Percentiles rank a stretch among this genome's conserved stretches.
Evolutionary conservation across 2,113 vertebrate genomes (phyloP).

Genomic region (Podilymbus podiceps): DNA sequence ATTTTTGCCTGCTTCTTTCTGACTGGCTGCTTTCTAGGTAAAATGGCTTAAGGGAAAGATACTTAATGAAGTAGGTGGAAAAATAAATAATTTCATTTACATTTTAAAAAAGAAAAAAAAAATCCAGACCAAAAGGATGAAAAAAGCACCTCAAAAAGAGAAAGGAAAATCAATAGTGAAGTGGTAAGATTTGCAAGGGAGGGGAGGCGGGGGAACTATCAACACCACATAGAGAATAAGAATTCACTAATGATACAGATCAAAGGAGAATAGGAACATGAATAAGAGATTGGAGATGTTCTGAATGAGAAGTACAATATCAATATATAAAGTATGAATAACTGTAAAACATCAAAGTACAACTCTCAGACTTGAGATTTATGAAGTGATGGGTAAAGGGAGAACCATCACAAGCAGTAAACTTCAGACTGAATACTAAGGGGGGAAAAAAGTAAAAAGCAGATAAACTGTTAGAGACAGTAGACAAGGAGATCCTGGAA

Average conservation of each 20-base stretch:
- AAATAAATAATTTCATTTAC: neutral
- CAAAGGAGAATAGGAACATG: neutral
- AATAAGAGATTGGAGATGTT: neutral
- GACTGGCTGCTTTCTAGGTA: neutral
- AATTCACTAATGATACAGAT: conserved; percentile 9
- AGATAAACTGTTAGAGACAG: neutral
- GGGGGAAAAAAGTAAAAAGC: neutral
- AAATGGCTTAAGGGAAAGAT: neutral
- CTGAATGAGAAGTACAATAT: conserved; percentile 23
- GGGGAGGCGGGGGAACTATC: neutral
- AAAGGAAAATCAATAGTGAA: conserved; percentile 3
- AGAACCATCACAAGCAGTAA: neutral
- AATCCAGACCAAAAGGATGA: neutral
- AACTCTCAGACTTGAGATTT: neutral
- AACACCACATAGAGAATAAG: neutral
- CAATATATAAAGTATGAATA: conserved; percentile 3
- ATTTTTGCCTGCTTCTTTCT: neutral
- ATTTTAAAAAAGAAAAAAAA: neutral
- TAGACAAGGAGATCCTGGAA: neutral
- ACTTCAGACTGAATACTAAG: neutral
- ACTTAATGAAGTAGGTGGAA: neutral
- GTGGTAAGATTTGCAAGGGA: neutral
- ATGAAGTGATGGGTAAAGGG: neutral
- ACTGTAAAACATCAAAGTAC: conserved; percentile 16
- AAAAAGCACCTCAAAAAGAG: neutral